Percentiles rank a stretch among this genome's conserved stretches.
Evolutionary conservation across 2,797 vertebrate species (phyloP).

Genomic region (Petrocephalus sullivani): DNA sequence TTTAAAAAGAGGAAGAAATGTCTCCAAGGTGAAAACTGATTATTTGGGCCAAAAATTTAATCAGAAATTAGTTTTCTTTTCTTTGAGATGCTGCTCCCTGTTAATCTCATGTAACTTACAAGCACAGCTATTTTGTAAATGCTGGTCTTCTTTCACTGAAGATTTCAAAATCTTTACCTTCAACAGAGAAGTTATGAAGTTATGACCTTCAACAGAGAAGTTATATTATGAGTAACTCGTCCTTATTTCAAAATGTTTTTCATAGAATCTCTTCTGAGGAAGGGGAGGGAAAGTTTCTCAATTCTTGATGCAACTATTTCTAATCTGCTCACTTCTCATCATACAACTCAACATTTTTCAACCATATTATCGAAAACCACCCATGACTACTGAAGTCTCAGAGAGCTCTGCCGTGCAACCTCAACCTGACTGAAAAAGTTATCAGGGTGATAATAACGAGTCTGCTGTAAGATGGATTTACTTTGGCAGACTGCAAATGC

Average conservation of each 20-base stretch:
- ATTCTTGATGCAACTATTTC: too few species aligned
- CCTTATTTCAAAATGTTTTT: background rate
- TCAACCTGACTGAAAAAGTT: too few species aligned
- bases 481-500: too few species aligned
- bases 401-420: too few species aligned
- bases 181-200: background rate
- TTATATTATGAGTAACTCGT: background rate
- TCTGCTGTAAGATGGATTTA: too few species aligned
- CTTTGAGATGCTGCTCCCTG: background rate
- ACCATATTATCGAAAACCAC: too few species aligned
- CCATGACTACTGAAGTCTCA: too few species aligned
- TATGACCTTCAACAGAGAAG: too few species aligned
- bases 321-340: too few species aligned
- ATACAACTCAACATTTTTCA: too few species aligned
- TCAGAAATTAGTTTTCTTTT: background rate
- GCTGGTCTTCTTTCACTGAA: background rate
- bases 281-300: background rate
- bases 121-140: background rate
- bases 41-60: background rate
- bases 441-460: too few species aligned
- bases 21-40: constrained; percentile 27
- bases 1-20: constrained; percentile 28
- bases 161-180: background rate
- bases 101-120: background rate
- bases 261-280: background rate